Conservation (phyloP, 2,797 vertebrate genomes). For the Monodelphis domestica region DNA sequence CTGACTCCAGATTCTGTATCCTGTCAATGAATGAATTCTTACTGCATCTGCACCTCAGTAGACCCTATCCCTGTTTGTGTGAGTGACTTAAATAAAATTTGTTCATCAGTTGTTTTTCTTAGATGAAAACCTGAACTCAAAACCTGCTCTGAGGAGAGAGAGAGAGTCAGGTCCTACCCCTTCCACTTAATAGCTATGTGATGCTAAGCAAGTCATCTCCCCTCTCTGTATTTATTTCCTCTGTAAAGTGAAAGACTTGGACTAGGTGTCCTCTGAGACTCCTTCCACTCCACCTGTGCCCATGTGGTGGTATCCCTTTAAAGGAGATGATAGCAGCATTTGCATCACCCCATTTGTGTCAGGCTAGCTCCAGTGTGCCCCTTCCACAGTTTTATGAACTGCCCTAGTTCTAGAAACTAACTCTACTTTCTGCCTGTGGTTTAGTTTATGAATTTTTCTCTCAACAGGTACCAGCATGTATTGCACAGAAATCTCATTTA, state of each 20-base stretch:
- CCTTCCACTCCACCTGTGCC: background rate
- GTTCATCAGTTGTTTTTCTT: background rate
- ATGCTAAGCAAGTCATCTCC: background rate
- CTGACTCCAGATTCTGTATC: background rate
- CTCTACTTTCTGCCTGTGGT: slow-evolving; percentile 44
- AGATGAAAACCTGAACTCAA: background rate
- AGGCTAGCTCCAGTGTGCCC: background rate
- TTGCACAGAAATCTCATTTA: slow-evolving; percentile 97
- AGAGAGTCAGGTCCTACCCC: background rate
- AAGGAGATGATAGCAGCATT: background rate
- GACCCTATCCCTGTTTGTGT: background rate
- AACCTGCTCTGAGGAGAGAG: background rate
- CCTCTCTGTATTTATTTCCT: background rate
- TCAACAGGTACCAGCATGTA: slow-evolving; percentile 94
- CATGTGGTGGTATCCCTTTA: background rate
- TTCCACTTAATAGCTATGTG: background rate
- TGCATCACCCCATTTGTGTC: background rate
- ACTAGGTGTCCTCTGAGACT: background rate
- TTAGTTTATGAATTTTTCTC: slow-evolving; percentile 16
- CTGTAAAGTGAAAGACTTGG: background rate
- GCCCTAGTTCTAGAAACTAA: background rate
- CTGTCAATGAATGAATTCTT: background rate
- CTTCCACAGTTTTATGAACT: background rate
- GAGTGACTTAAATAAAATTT: background rate
- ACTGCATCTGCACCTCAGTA: background rate